Evolutionary conservation across 2,113 vertebrate species (phyloP), one percentile per base, ranked within the genome.

Genomic region (Narcine bancroftii): DNA sequence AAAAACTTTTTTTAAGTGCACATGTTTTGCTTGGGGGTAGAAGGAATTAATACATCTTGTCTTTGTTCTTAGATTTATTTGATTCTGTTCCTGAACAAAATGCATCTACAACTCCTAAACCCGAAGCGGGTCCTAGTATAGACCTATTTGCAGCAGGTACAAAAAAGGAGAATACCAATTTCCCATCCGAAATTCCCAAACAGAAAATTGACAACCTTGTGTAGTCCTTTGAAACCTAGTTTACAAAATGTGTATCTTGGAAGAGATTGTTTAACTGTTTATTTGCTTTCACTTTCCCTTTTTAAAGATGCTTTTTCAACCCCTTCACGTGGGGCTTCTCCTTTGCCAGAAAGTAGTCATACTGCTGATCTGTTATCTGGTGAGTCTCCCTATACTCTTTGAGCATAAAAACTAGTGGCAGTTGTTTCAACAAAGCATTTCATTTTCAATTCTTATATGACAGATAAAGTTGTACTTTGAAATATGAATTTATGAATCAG

Each of bases 91-190:
- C 97, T 95, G 99, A 98, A 93, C 96, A 96, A 96, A 96, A 95
- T 95, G 97, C 95, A 94, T 95, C 97, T 94, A 96, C 97, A 94
- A 97, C 97, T 94, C 97, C 98, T 96, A 99, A 99, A 95, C 96
- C 97, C 93, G 98, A 98, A 93, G 97, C 96, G 95, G 97, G 98
- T 95, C 97, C 98, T 98, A 98, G 97, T 96, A 97, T 99, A 98
- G 99, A 99, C 96, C 97, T 99, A 95, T 99, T 99, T 95, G 97
- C 98, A 96, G 96, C 99, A 99, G 99, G 99, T 99, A 97, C 96
- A 96, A 92, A 94, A 92, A 33, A 71, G 85, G 81, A 87, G n/a
- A 87, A 87, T 95, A 95, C 47, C 65, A 39, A 69, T 45, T 91
- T 91, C 89, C 89, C 63, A 26, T 47, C 85, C 39, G 60, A 89